Evolutionary conservation across 2,797 vertebrate species (phyloP).

Genomic region (Urosaurus nigricauda): DNA sequence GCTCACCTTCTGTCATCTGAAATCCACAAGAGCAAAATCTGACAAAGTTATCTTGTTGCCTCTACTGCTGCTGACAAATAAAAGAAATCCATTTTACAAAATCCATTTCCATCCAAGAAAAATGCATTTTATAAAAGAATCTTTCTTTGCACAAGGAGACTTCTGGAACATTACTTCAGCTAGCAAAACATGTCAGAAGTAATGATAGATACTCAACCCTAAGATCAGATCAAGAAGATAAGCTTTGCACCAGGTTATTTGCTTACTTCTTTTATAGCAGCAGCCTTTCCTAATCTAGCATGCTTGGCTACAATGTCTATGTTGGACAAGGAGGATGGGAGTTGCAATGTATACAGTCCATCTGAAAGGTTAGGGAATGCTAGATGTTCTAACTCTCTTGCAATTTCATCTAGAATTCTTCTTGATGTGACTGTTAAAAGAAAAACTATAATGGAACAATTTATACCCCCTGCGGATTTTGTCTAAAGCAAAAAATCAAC

Average conservation of each 20-base stretch:
- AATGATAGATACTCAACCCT: neutral
- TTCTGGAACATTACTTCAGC: neutral
- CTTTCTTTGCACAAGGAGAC: neutral
- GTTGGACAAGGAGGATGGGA: neutral
- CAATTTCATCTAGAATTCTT: neutral
- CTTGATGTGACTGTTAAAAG: neutral
- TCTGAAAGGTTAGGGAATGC: neutral
- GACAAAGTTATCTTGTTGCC: neutral
- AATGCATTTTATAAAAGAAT: neutral
- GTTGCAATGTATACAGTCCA: neutral
- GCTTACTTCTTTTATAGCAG: neutral
- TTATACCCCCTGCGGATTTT: slow-evolving; percentile 21
- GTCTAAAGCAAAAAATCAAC: no score
- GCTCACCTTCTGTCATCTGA: neutral
- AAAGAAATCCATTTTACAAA: neutral
- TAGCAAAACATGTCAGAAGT: neutral
- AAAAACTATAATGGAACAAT: accelerated
- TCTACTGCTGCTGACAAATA: neutral
- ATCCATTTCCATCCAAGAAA: no score
- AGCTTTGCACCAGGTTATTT: neutral
- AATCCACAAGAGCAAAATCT: neutral
- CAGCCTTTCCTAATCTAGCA: neutral
- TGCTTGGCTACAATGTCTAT: neutral
- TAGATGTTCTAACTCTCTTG: neutral
- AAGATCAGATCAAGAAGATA: neutral